A percentile compares a stretch with the other conserved stretches of the same genome.
Conservation (phyloP, 2,888 invertebrate genomes). For the Formica aserva region DNA sequence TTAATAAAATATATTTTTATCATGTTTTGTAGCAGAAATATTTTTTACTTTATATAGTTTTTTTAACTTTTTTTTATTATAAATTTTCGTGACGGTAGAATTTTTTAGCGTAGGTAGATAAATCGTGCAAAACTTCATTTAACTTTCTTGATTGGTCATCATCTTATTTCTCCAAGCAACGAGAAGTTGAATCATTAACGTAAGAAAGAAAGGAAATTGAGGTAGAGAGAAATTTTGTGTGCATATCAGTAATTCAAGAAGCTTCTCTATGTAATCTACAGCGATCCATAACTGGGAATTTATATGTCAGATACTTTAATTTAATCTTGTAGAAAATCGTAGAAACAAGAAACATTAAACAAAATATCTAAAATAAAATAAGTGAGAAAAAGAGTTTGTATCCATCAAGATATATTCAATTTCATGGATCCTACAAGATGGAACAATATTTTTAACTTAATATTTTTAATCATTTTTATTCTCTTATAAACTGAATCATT, state of each 20-base stretch:
- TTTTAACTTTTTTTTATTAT: conserved; percentile 4
- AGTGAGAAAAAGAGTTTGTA: background rate
- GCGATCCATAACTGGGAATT: conserved; percentile 31
- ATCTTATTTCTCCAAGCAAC: conserved; percentile 20
- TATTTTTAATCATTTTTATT: background rate
- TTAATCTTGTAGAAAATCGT: conserved; percentile 1
- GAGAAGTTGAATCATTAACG: conserved; percentile 49
- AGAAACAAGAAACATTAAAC: background rate
- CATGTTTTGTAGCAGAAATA: background rate
- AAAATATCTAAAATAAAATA: conserved; percentile 27
- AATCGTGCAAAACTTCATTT: conserved; percentile 37
- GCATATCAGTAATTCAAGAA: conserved; percentile 41
- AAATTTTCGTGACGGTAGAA: conserved; percentile 1
- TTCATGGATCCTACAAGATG: background rate
- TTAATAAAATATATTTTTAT: background rate
- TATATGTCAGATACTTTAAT: conserved; percentile 23
- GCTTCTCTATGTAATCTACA: conserved; percentile 24
- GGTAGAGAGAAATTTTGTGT: conserved; percentile 34
- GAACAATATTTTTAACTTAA: background rate
- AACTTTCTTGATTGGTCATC: conserved; percentile 51
- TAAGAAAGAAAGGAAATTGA: conserved; percentile 11
- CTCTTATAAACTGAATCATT: background rate
- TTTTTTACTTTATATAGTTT: background rate
- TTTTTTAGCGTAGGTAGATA: conserved; percentile 8
- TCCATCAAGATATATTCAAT: conserved; percentile 6